These are phyloP conservation scores for Callocephalon fimbriatum DNA, from an alignment of 2,113 vertebrate genomes.

Conservation along the genomic window DNA sequence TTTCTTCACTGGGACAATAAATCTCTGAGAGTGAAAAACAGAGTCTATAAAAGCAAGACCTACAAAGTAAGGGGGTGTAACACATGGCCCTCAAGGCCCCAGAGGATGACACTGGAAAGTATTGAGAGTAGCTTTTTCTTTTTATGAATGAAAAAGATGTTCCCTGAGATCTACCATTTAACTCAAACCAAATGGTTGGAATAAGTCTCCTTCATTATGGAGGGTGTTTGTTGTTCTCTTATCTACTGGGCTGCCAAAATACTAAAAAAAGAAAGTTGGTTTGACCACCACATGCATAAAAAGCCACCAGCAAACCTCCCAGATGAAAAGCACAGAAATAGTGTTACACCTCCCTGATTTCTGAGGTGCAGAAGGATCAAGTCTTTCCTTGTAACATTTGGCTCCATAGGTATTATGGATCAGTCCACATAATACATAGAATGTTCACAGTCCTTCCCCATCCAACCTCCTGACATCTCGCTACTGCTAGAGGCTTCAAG, in stretches of 20 bases:
- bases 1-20: constrained; percentile 51
- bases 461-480: neutral
- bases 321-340: neutral
- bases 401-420: fast-evolving
- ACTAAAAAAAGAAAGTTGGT: neutral
- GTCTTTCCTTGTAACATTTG: neutral
- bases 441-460: neutral
- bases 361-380: neutral
- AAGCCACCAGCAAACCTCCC: neutral
- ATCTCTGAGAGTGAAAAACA: constrained; percentile 47
- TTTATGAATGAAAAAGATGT: constrained; percentile 30
- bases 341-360: neutral
- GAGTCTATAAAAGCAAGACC: constrained; percentile 30
- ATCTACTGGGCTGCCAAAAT: neutral
- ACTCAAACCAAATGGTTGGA: constrained; percentile 12
- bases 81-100: constrained; percentile 13
- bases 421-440: neutral
- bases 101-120: constrained; percentile 9
- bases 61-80: constrained; percentile 34
- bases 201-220: neutral
- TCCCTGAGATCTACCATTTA: neutral
- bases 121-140: neutral
- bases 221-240: neutral
- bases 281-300: neutral
- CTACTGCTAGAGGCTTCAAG: neutral